These are phyloP conservation scores for Protobothrops mucrosquamatus DNA, from an alignment of 2,113 vertebrate species.

Conservation along the genomic window DNA sequence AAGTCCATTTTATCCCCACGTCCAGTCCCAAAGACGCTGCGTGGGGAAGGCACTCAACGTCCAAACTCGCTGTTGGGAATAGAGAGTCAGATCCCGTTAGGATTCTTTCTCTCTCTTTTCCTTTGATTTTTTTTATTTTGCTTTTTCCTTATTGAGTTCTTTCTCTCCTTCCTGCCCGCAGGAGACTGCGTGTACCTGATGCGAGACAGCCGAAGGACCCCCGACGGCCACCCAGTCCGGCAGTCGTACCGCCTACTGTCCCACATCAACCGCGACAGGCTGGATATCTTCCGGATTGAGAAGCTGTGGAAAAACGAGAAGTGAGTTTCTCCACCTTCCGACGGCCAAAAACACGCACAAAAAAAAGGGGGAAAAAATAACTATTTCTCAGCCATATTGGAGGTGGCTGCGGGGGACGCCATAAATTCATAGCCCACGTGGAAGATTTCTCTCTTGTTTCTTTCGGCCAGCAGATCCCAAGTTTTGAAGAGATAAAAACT, in stretches of 20 bases:
- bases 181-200: constrained; percentile 98
- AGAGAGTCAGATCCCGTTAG: background rate
- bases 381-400: background rate
- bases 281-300: constrained; percentile 98
- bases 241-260: constrained; percentile 94
- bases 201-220: constrained; percentile 91
- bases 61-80: background rate
- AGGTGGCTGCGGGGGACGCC: background rate
- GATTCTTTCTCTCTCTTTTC: background rate
- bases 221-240: constrained; percentile 91
- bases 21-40: background rate
- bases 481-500: background rate
- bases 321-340: constrained; percentile 62
- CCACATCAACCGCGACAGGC: constrained; percentile 93
- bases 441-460: background rate
- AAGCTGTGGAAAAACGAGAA: constrained; percentile 99
- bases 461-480: background rate
- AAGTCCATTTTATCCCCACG: background rate
- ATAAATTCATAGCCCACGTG: background rate
- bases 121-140: background rate
- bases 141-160: background rate
- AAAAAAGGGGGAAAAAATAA: too few relatives aligned
- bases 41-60: background rate
- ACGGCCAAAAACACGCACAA: too few relatives aligned
- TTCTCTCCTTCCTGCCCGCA: constrained; percentile 40